Percentiles rank a stretch among this genome's conserved stretches.
phyloP scores from a whole-genome alignment of 2,888 invertebrate species.

The Perizoma flavofasciatum region DNA sequence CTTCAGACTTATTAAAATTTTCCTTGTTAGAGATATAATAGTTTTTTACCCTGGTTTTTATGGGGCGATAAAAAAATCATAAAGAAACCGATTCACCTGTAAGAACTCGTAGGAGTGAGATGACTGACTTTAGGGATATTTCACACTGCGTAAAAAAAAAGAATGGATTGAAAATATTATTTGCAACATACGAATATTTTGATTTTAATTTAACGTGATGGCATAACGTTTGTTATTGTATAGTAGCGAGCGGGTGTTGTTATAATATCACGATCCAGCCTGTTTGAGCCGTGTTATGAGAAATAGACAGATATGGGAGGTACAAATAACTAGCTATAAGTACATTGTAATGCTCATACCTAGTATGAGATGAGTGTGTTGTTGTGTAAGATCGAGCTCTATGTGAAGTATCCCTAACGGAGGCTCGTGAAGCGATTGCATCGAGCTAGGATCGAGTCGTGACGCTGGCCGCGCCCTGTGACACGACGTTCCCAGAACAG shows the following conservation, averaged over 20 bases:
- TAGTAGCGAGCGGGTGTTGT: too few relatives aligned
- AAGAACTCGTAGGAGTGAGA: conserved; percentile 42
- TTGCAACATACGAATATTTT: too few relatives aligned
- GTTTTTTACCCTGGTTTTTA: conserved; percentile 31
- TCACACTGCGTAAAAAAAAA: background rate
- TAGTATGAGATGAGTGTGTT: too few relatives aligned
- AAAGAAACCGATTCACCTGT: conserved; percentile 47
- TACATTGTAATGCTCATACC: too few relatives aligned
- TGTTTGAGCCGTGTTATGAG: too few relatives aligned
- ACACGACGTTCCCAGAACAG: conserved; percentile 40
- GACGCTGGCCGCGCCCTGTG: conserved; percentile 48
- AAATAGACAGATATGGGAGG: too few relatives aligned
- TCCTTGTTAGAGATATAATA: conserved; percentile 25
- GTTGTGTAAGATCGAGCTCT: background rate
- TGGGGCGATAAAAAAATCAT: conserved; percentile 45
- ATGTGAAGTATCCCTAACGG: conserved; percentile 41
- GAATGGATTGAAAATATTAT: too few relatives aligned
- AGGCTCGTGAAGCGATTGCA: conserved; percentile 56
- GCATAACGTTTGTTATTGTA: too few relatives aligned
- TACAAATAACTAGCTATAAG: too few relatives aligned
- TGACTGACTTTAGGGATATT: conserved; percentile 17
- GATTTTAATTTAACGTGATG: too few relatives aligned
- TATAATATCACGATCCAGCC: too few relatives aligned
- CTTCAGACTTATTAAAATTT: conserved; percentile 8
- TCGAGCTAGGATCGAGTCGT: conserved; percentile 53